Conservation (phyloP, 2,113 vertebrate genomes). For the Dasyornis broadbenti region DNA sequence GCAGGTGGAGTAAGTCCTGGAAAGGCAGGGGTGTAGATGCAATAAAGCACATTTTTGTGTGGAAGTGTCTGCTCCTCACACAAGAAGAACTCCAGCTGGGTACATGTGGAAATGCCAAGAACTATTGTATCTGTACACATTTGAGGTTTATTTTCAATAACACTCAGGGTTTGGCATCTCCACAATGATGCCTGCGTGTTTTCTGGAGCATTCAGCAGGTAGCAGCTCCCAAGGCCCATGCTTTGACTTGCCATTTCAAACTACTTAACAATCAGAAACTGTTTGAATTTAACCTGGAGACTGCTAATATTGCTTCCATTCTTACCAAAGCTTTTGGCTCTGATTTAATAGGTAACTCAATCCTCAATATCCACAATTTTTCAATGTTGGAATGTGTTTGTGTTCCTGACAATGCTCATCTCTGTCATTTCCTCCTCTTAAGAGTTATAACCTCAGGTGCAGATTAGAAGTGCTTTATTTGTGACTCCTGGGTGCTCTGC, state of each 20-base stretch:
- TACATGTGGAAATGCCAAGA: rapidly evolving
- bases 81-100: not conserved
- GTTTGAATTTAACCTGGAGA: not conserved
- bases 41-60: not conserved
- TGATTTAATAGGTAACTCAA: not conserved
- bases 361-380: not conserved
- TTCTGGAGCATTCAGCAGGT: not conserved
- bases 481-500: not conserved
- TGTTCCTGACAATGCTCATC: not conserved
- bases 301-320: not conserved
- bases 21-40: not conserved
- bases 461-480: conserved; percentile 17
- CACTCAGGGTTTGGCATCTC: not conserved
- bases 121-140: not conserved
- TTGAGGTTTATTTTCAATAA: not conserved
- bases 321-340: not conserved
- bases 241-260: not conserved
- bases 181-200: not conserved
- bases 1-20: not conserved
- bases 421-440: not conserved
- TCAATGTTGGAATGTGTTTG: not conserved
- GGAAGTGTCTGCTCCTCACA: not conserved
- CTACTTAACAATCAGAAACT: not conserved
- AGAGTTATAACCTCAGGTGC: not conserved
- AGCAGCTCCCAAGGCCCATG: not conserved